Base-by-base conservation (phyloP, 1,140 invertebrate species). In the Hylaeus anthracinus region DNA sequence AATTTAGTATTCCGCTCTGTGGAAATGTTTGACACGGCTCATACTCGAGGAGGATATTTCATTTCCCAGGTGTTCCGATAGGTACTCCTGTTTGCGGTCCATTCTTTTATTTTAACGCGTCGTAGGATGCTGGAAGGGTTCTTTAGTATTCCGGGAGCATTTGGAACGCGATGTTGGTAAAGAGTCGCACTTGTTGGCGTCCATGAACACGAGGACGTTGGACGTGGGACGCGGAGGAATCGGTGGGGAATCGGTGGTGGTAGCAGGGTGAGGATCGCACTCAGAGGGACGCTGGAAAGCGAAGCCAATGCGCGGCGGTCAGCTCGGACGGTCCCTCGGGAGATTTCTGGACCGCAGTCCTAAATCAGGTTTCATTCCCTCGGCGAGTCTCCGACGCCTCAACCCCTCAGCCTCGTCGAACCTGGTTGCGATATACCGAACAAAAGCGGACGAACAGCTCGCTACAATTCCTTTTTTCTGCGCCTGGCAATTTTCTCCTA, bases 341-440 rank as follows among this genome's bases (percentile, higher is more conserved):
- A 91, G 89, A 91, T 90, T 92, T 91, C 90, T 90, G 87, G 88
- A 92, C 92, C 92, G 90, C 92, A 92, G 89, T 91, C 89, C 91
- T 93, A 93, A 93, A 93, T 93, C 92, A 92, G 90, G 92, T 93
- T 93, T 91, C 89, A 90, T 90, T 92, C 90, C 91, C 91, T 77
- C 70, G 79, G 82, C 81, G 90, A 86, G 87, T 90, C 86, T 89
- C 88, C 82, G 71, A 82, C 86, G 88, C 88, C 88, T 90, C 88
- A 82, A 88, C 84, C 86, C 88, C 77, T 86, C 67, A 69, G 14
- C 63, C 53, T 67, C 60, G 43, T 82, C 65, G 73, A 83, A 80
- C 63, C 48, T 75, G 80, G 26, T 63, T 39, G 69, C 81, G 53
- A 86, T 87, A 81, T 86, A 86, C 73, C 77, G 70, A 81, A 87